These are phyloP conservation scores for Pristionchus entomophagus DNA, from an alignment of 2,888 invertebrate genomes.

Conservation along the genomic window DNA sequence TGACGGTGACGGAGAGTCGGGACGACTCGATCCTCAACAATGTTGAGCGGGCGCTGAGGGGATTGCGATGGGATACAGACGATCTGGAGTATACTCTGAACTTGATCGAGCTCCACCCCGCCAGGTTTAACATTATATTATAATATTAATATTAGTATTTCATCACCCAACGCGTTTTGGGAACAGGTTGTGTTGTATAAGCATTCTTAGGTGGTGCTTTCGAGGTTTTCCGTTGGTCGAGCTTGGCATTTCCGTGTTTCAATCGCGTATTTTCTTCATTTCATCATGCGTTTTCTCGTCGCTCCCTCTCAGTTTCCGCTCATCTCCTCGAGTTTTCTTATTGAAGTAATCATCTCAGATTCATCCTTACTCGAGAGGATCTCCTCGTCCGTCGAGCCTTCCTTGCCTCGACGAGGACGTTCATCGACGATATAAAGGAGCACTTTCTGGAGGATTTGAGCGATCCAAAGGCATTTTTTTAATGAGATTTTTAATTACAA, in stretches of 20 bases:
- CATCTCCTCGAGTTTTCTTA: background rate
- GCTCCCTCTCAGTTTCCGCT: background rate
- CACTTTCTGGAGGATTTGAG: slow-evolving; percentile 49
- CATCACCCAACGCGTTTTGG: too few species aligned
- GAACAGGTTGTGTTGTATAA: too few species aligned
- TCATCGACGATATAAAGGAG: slow-evolving; percentile 51
- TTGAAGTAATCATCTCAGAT: slow-evolving; percentile 8
- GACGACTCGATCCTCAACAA: background rate
- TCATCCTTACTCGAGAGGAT: slow-evolving; percentile 52
- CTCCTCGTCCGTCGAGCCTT: slow-evolving; percentile 48
- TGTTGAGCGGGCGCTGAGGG: background rate
- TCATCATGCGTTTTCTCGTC: background rate
- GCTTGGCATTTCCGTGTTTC: background rate
- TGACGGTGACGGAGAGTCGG: background rate
- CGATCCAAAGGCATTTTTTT: background rate
- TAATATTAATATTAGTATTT: too few species aligned
- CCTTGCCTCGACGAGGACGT: slow-evolving; percentile 42
- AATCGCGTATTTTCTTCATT: background rate
- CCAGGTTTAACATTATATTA: background rate
- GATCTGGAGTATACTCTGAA: slow-evolving; percentile 37
- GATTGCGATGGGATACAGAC: slow-evolving; percentile 15
- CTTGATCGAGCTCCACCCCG: slow-evolving; percentile 11
- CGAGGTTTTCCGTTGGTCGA: background rate
- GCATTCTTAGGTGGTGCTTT: too few species aligned
- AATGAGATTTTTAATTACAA: background rate